A percentile compares a stretch with the other conserved stretches of the same genome.
Conservation (phyloP, 2,888 invertebrate species). For the Leucozona laternaria region DNA sequence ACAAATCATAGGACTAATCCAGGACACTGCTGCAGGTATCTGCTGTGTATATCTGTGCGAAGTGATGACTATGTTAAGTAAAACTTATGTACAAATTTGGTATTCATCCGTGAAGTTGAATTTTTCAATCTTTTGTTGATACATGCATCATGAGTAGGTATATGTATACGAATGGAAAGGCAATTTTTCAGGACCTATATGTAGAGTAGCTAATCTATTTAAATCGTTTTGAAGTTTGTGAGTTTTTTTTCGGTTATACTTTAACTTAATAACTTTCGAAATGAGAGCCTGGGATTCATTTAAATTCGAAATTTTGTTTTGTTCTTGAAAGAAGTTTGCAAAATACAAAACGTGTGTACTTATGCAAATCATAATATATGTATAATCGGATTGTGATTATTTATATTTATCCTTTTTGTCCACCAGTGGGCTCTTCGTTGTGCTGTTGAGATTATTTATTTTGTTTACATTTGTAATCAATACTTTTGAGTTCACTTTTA, state of each 20-base stretch:
- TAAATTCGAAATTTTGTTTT: constrained; percentile 38
- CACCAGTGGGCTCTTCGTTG: constrained; percentile 32
- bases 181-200: constrained; percentile 30
- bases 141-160: background rate
- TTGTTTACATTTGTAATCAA: constrained; percentile 34
- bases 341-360: constrained; percentile 18
- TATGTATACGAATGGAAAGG: background rate
- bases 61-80: constrained; percentile 10
- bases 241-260: constrained; percentile 10
- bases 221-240: constrained; percentile 59
- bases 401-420: constrained; percentile 53
- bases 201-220: constrained; percentile 55
- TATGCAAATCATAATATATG: constrained; percentile 42
- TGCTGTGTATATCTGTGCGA: background rate
- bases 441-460: constrained; percentile 4
- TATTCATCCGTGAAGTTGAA: constrained; percentile 32
- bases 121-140: constrained; percentile 39
- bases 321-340: constrained; percentile 30
- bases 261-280: constrained; percentile 38
- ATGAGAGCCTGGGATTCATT: constrained; percentile 29
- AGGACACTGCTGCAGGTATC: constrained; percentile 60
- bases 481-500: background rate
- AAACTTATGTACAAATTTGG: constrained; percentile 43
- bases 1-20: constrained; percentile 64
- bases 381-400: constrained; percentile 65